These are phyloP conservation scores for Tetrax tetrax DNA, from an alignment of 2,113 vertebrate species.

Conservation along the genomic window DNA sequence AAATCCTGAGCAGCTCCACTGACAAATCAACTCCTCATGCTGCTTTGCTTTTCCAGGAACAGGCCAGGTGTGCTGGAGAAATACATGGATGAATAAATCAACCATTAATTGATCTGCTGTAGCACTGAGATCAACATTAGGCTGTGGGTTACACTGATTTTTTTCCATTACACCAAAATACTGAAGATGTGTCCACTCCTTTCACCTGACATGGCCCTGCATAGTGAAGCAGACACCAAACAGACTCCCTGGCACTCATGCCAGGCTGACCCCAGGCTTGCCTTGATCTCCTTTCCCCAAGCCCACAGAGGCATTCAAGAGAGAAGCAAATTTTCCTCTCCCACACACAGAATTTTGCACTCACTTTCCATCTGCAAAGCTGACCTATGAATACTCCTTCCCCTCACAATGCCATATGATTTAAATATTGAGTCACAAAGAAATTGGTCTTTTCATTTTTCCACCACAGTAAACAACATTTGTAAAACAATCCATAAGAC, in stretches of 20 bases:
- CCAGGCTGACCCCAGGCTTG: not conserved
- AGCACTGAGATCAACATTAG: not conserved
- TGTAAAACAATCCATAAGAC: not conserved
- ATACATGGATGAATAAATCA: not conserved
- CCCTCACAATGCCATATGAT: not conserved
- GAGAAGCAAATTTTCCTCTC: not conserved
- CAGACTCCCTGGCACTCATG: too few relatives aligned
- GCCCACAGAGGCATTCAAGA: not conserved
- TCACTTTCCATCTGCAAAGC: not conserved
- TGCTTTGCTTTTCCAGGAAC: not conserved
- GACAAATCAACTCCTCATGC: not conserved
- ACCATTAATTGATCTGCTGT: not conserved
- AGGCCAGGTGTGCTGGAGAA: not conserved
- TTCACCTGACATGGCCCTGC: not conserved
- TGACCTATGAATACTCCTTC: not conserved
- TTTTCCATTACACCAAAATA: rapidly evolving
- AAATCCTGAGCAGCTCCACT: not conserved
- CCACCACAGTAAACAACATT: not conserved
- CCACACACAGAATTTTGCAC: not conserved
- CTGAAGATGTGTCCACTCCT: not conserved
- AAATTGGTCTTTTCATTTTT: not conserved
- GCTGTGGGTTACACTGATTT: not conserved
- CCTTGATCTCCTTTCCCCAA: not conserved
- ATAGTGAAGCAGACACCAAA: not conserved
- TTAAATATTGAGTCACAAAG: not conserved